Conservation (phyloP, 1,140 invertebrate species). For the Drosophila pallidifrons region DNA sequence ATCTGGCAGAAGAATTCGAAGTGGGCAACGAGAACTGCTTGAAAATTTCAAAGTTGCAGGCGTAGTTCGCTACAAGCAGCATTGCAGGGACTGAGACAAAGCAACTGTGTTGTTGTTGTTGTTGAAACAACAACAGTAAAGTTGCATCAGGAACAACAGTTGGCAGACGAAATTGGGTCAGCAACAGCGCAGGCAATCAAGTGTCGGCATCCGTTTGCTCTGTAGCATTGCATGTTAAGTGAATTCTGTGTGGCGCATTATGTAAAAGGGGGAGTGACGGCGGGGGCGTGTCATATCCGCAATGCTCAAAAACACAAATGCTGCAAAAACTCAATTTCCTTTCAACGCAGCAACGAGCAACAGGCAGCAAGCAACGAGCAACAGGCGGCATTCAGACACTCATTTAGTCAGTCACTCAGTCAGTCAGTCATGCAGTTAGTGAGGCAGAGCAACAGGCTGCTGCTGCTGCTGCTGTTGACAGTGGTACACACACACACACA, state of each 20-base stretch:
- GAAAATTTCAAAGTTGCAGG: too few species aligned
- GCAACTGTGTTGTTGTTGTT: neutral
- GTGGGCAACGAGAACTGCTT: too few species aligned
- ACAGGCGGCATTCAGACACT: neutral
- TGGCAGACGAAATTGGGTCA: conserved; percentile 48
- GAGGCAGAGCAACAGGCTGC: conserved; percentile 38
- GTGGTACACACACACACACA: neutral
- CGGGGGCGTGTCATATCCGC: conserved; percentile 1
- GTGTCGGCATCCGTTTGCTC: conserved; percentile 12
- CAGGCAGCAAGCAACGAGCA: conserved; percentile 26
- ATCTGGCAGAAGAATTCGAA: too few species aligned
- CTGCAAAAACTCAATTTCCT: conserved; percentile 67
- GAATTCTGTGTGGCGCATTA: conserved; percentile 26
- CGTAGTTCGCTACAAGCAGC: too few species aligned
- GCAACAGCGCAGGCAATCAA: conserved; percentile 48
- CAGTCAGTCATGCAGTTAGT: neutral
- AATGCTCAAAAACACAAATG: conserved; percentile 40
- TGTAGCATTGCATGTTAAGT: conserved; percentile 33
- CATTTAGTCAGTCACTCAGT: too few species aligned
- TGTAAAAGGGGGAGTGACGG: too few species aligned
- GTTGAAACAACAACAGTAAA: neutral
- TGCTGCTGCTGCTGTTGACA: neutral
- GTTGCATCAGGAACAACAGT: neutral
- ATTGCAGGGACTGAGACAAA: neutral
- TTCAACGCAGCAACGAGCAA: conserved; percentile 27